Conservation (phyloP, 2,113 vertebrate species). For the Boulengeromyrus knoepffleri region DNA sequence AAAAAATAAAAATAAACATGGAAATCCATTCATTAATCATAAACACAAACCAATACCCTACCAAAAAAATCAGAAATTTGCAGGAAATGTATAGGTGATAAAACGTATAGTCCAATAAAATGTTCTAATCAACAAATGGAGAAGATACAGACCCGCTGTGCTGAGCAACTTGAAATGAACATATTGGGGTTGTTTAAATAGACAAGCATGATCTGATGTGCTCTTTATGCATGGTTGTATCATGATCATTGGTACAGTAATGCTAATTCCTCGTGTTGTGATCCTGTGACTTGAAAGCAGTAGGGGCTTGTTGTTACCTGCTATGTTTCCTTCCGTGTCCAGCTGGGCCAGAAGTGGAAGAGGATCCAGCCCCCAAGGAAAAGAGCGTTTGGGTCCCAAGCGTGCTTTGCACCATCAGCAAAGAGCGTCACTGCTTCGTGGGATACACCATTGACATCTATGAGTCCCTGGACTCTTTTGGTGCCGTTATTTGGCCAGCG, state of each 20-base stretch:
- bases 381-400: conserved; percentile 47
- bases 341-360: conserved; percentile 26
- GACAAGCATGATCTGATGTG: neutral
- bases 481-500: conserved; percentile 61
- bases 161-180: neutral
- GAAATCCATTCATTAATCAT: neutral
- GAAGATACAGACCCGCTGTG: neutral
- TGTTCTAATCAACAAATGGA: neutral
- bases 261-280: neutral
- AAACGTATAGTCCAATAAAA: neutral
- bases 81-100: neutral
- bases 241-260: neutral
- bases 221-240: neutral
- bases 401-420: conserved; percentile 36
- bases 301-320: neutral
- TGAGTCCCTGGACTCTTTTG: conserved; percentile 54
- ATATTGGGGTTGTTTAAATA: neutral
- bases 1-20: neutral
- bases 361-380: conserved; percentile 38
- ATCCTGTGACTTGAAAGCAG: neutral
- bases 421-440: conserved; percentile 50
- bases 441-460: conserved; percentile 57
- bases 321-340: neutral
- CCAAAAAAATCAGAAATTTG: neutral
- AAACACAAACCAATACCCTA: neutral